Base-by-base conservation (phyloP, 2,113 vertebrate genomes). In the Miniopterus natalensis region DNA sequence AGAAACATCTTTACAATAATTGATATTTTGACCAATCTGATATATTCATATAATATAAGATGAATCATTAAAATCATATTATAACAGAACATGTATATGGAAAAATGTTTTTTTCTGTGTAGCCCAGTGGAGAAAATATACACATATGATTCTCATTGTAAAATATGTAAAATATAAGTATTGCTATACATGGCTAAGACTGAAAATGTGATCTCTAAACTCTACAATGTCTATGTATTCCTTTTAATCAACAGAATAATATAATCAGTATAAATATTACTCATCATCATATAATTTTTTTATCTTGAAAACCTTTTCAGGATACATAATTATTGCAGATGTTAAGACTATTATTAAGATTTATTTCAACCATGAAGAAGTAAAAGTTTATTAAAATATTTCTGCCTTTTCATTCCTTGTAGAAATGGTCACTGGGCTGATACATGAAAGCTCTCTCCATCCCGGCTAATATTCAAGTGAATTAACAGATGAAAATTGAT, bases 401-500 rank as follows among this genome's bases (percentile, higher is more conserved):
- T 42, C 11, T 61, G 45, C 1, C 17, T 81, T 86, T 65, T 65
- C 9, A 81, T 90, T 83, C 1, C 9, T 15, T 78, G 27, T 27
- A 73, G 45, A 79, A 90, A 83, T 74, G 49, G 15, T 83, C 17
- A 49, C 6, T 57, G 11, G 18, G 5, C 51, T 2, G 45, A 68
- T 47, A 18, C 27, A 63, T 71, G 36, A 92, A 77, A 57, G 13
- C 36, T 5, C 88, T 70, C 27, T 70, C 21, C 21, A 84, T 42
- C 57, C 12, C 7, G n/a, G 31, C 5, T 29, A 61, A n/a, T 55
- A 49, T 42, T 88, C 40, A 53, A 31, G 8, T 15, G 17, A 36
- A 74, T 84, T 68, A 85, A 79, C 55, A 45, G 12, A 89, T 80
- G 20, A 29, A 85, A 89, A 84, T 66, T 57, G 12, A 74, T 84